Base-by-base conservation (phyloP, 2,113 vertebrate species). In the Triplophysa siluroides region DNA sequence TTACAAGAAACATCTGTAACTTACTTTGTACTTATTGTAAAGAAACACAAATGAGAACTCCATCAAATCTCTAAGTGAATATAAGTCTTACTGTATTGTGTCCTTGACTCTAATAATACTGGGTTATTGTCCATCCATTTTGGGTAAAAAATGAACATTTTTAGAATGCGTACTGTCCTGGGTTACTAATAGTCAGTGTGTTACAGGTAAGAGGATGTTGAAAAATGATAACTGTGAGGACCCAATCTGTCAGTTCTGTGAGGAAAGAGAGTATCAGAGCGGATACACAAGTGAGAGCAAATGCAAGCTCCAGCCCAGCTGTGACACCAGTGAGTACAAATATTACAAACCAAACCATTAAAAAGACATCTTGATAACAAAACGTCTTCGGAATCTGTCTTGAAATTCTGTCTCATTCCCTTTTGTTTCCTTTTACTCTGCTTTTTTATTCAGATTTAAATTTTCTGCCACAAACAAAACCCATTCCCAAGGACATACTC, bases 311-410 rank as follows among this genome's bases (percentile, higher is more conserved):
- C 93, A 94, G 45, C 89, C 85, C 0, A 87, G 78, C 78, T 94
- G 93, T 41, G 92, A 94, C 75, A 12, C 8, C 11, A 87, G 93
- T 94, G 80, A 89, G 93, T 76, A 1, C 11, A 21, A 23, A 19
- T 12, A 58, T n/a, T n/a, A n/a, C n/a, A 21, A 58, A 58, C n/a
- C 8, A 58, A n/a, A 9, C 19, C 16, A 2, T 56, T 8, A 21
- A 2, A 58, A 2, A 18, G 3, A 16, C 13, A 16, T 54, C 18
- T 54, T 54, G 6, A 4, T 18, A 5, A 18, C 2, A 18, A 16
- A 54, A 54, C 7, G 50, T 18, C 14, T 58, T n/a, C 1, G n/a
- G 19, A 21, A 10, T 58, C 9, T 58, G 54, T n/a, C 38, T 50
- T 13, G 6, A 21, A 4, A 14, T 52, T 18, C 2, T 68, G 43